Evolutionary conservation across 2,113 vertebrate species (phyloP).

Genomic region (Podarcis cretensis): DNA sequence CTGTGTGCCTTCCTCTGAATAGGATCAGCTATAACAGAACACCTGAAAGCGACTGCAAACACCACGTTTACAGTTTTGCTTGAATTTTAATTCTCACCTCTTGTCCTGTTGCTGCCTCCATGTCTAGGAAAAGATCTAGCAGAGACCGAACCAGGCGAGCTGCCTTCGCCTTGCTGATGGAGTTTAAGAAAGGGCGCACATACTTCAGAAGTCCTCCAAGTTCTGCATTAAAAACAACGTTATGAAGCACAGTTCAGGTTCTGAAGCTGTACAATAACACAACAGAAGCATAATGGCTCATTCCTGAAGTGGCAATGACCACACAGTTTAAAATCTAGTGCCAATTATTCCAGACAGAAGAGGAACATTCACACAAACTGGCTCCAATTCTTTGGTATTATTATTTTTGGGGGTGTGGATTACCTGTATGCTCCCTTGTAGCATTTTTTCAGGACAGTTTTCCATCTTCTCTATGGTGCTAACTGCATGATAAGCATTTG

Average conservation of each 20-base stretch:
- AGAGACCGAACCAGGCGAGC: slow-evolving; percentile 94
- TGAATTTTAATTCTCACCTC: slow-evolving; percentile 80
- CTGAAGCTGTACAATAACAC: neutral
- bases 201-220: slow-evolving; percentile 98
- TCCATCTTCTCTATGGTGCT: neutral
- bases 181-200: slow-evolving; percentile 96
- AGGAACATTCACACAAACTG: neutral
- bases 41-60: neutral
- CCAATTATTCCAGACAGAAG: neutral
- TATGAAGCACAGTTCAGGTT: neutral
- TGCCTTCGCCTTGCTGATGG: slow-evolving; percentile 94
- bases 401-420: too few relatives aligned
- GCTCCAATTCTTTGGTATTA: neutral
- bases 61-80: neutral
- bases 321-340: neutral
- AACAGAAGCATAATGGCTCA: neutral
- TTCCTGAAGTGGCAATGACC: neutral
- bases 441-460: neutral
- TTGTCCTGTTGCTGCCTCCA: slow-evolving; percentile 98
- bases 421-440: neutral
- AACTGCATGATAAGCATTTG: neutral
- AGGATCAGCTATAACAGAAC: neutral
- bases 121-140: slow-evolving; percentile 96
- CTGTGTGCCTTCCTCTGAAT: neutral
- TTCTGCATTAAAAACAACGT: slow-evolving; percentile 74